Evolutionary conservation across 1,140 invertebrate genomes (phyloP).

Genomic region (Drosophila mauritiana): DNA sequence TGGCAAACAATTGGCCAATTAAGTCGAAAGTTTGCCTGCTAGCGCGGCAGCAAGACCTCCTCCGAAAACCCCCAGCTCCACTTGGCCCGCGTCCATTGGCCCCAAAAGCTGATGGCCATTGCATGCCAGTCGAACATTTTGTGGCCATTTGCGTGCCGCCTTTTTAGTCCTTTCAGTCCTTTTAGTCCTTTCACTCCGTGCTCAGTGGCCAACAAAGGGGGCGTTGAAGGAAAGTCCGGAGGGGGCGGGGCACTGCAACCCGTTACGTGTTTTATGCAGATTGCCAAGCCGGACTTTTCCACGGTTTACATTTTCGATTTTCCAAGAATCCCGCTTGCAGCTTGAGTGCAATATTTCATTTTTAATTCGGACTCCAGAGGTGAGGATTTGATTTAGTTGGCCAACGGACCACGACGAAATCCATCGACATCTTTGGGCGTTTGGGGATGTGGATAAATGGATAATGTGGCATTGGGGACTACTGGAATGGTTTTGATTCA

Average conservation of each 20-base stretch:
- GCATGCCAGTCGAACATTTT: slow-evolving; percentile 71
- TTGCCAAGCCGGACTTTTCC: slow-evolving; percentile 53
- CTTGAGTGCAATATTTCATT: slow-evolving; percentile 63
- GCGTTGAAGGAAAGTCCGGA: background rate
- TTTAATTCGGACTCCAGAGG: slow-evolving; percentile 66
- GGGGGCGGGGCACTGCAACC: slow-evolving; percentile 34
- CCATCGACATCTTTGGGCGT: slow-evolving; percentile 5
- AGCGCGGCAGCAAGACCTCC: background rate
- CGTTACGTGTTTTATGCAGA: slow-evolving; percentile 76
- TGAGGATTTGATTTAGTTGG: slow-evolving; percentile 67
- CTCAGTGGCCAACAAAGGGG: slow-evolving; percentile 12
- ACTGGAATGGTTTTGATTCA: slow-evolving; percentile 7
- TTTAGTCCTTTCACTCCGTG: slow-evolving; percentile 3
- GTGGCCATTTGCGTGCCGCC: slow-evolving; percentile 75
- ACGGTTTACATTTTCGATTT: slow-evolving; percentile 71
- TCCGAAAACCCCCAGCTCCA: background rate
- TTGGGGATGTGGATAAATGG: background rate
- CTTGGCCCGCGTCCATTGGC: slow-evolving; percentile 12
- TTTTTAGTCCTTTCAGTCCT: slow-evolving; percentile 19
- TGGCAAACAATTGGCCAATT: slow-evolving; percentile 79
- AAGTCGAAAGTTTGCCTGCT: slow-evolving; percentile 70
- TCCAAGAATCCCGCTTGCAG: slow-evolving; percentile 31
- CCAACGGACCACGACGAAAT: slow-evolving; percentile 19
- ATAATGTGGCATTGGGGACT: background rate
- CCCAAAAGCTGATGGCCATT: slow-evolving; percentile 49